Base-by-base conservation (phyloP, 2,888 invertebrate genomes). In the Drosophila stalkeri region DNA sequence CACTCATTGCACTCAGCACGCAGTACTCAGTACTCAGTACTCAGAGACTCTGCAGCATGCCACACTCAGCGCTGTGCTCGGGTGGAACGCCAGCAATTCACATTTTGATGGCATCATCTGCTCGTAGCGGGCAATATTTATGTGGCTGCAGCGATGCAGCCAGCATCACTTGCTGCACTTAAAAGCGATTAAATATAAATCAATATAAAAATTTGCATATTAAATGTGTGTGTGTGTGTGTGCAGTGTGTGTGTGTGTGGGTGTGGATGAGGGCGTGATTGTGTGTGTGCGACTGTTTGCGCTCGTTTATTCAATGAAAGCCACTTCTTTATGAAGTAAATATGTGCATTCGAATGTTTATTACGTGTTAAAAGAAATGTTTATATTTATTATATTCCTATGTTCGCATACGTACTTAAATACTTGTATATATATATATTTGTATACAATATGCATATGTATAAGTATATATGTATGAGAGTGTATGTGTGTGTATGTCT, bases 161-260 rank as follows among this genome's bases (percentile, higher is more conserved):
- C 16, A 41, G 59, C 49, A 54, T 64, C 49, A 35, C 23, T 37
- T 47, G 77, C 73, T 72, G 80, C 89, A 79, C 90, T 90, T 88
- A 83, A 83, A 87, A 83, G 77, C 89, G 87, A 87, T 87, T 90
- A 87, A 88, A 88, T 88, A 89, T 87, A 90, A 88, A 90, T 86
- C 89, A 90, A 83, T 86, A 88, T 76, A 80, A 72, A 80, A 80
- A 86, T 86, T 89, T 86, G 85, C 85, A 86, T 86, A 85, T 75
- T 73, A 66, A 84, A 76, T 85, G 47, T 43, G 54, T 37, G 23
- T 59, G 60, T n/a, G 33, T 16, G 43, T 52, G 52, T 51, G 23
- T 52, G 31, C n/a, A n/a, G n/a, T 20, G 46, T 33, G 9, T 16
- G 12, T 5, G 49, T 23, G 60, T 16, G 61, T 27, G 72, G 18